Conservation (phyloP, 2,888 invertebrate genomes). For the Pemphredon lugubris region DNA sequence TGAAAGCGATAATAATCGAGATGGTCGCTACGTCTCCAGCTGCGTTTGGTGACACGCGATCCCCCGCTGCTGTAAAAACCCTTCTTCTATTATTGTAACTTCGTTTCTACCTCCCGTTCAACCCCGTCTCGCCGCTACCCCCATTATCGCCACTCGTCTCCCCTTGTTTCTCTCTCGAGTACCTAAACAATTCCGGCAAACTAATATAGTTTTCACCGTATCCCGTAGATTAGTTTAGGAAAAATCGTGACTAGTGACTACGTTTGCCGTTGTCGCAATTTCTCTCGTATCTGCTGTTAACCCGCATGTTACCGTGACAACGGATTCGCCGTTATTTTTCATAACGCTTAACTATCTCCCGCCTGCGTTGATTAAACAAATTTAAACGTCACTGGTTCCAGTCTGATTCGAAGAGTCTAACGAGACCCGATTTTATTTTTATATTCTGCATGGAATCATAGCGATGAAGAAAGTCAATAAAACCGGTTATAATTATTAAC, state of each 20-base stretch:
- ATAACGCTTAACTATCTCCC: too few relatives aligned
- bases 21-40: slow-evolving; percentile 50
- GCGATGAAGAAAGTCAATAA: too few relatives aligned
- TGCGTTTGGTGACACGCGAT: slow-evolving; percentile 31
- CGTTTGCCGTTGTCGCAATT: too few relatives aligned
- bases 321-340: background rate
- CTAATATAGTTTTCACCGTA: too few relatives aligned
- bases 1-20: slow-evolving; percentile 46
- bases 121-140: slow-evolving; percentile 7
- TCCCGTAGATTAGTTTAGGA: background rate
- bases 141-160: background rate
- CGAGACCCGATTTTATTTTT: too few relatives aligned
- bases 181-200: background rate
- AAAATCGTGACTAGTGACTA: background rate
- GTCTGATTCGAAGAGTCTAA: too few relatives aligned
- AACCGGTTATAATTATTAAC: too few relatives aligned
- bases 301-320: too few relatives aligned
- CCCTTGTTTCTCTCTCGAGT: background rate
- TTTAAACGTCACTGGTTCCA: too few relatives aligned
- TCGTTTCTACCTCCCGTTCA: slow-evolving; percentile 25
- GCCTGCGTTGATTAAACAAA: too few relatives aligned
- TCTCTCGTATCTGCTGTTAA: too few relatives aligned
- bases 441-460: too few relatives aligned
- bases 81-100: slow-evolving; percentile 60
- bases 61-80: slow-evolving; percentile 49